Evolutionary conservation across 1,140 invertebrate species (phyloP).

Genomic region (Wiebesia pumilae): DNA sequence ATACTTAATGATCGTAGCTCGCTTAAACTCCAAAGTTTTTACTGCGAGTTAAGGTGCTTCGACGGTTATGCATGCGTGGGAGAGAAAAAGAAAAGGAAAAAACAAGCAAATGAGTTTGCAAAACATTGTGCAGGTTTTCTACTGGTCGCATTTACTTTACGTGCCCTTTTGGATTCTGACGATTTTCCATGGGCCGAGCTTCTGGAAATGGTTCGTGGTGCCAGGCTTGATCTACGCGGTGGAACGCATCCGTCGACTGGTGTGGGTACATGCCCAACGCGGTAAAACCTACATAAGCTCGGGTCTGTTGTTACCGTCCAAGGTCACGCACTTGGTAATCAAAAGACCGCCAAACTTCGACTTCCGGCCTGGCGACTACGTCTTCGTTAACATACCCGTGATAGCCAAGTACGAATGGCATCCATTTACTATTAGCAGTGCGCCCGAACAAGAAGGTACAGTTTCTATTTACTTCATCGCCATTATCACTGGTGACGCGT

Average conservation of each 20-base stretch:
- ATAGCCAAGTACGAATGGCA: constrained; percentile 97
- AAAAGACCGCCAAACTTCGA: constrained; percentile 89
- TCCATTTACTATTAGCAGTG: constrained; percentile 97
- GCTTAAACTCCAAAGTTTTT: too few species aligned
- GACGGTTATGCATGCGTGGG: too few species aligned
- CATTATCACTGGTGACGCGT: not conserved
- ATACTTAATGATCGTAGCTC: too few species aligned
- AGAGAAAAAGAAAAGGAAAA: too few species aligned
- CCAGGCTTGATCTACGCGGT: constrained; percentile 88
- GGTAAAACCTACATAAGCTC: constrained; percentile 91
- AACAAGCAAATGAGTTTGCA: not conserved
- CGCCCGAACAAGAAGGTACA: constrained; percentile 92
- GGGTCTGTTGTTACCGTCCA: constrained; percentile 88
- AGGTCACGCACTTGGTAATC: constrained; percentile 91
- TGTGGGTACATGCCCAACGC: constrained; percentile 80
- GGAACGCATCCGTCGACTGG: constrained; percentile 83
- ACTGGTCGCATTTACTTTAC: constrained; percentile 95
- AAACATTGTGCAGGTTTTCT: constrained; percentile 84
- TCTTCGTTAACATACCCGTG: constrained; percentile 94
- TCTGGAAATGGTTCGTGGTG: constrained; percentile 96
- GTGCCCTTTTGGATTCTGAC: constrained; percentile 91
- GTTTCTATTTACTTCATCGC: not conserved
- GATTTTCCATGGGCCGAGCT: constrained; percentile 92
- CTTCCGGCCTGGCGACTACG: constrained; percentile 94
- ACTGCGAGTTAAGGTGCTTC: too few species aligned